Evolutionary conservation across 2,113 vertebrate species (phyloP).

Genomic region (Tapirus terrestris): DNA sequence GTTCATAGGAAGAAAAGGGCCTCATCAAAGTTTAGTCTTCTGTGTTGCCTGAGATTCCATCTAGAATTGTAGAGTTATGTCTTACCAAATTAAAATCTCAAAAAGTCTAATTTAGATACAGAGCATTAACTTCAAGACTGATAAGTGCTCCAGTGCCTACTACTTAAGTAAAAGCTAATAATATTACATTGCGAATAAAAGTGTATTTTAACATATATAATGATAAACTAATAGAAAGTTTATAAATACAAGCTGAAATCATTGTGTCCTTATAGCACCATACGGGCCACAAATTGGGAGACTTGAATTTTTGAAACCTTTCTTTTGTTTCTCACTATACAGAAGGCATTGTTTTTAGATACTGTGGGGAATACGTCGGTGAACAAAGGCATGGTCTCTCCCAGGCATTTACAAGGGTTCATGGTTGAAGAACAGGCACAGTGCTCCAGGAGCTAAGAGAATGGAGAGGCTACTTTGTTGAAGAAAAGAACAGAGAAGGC

Average conservation of each 20-base stretch:
- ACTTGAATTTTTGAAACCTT: neutral
- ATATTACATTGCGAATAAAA: constrained; percentile 21
- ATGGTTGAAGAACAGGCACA: neutral
- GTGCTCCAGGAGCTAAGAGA: neutral
- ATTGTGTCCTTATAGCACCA: neutral
- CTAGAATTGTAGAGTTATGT: constrained; percentile 14
- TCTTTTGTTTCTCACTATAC: neutral
- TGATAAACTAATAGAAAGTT: constrained; percentile 7
- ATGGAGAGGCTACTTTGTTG: neutral
- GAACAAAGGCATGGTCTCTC: neutral
- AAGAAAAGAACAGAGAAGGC: neutral
- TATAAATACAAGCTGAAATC: constrained; percentile 4
- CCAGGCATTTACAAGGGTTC: neutral
- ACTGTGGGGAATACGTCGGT: neutral
- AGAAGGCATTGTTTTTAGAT: constrained; percentile 6
- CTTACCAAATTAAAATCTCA: constrained; percentile 5
- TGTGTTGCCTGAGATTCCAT: neutral
- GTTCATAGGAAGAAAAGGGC: neutral
- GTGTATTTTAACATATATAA: constrained; percentile 1
- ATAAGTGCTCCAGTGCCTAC: neutral
- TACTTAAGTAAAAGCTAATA: neutral
- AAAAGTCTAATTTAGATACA: neutral
- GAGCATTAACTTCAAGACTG: constrained; percentile 17
- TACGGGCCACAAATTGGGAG: neutral
- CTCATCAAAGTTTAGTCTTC: neutral